Conservation (phyloP, 2,888 invertebrate species). For the Cecidostiba fungosa region DNA sequence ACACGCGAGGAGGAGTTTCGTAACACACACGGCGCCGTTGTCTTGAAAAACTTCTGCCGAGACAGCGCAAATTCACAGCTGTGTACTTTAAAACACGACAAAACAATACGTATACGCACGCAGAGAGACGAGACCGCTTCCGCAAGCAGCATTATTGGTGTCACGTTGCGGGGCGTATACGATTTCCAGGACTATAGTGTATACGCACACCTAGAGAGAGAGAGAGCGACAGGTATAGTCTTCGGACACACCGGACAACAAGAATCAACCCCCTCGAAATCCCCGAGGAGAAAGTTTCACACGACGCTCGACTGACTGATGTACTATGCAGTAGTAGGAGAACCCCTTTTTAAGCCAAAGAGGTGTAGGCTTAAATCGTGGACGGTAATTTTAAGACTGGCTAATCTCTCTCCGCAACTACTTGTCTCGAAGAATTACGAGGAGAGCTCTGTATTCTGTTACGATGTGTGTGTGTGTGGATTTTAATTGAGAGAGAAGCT, state of each 20-base stretch:
- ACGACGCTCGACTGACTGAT: constrained; percentile 24
- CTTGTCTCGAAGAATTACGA: neutral
- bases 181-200: constrained; percentile 43
- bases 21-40: neutral
- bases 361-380: neutral
- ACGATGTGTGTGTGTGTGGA: neutral
- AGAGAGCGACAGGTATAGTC: neutral
- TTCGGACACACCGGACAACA: neutral
- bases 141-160: constrained; percentile 51
- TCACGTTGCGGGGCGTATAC: constrained; percentile 51
- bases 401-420: neutral
- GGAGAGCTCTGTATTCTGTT: neutral
- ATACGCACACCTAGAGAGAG: neutral
- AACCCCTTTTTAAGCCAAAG: neutral
- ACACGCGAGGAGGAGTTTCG: neutral
- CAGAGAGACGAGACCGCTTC: constrained; percentile 29
- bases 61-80: constrained; percentile 22
- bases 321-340: neutral
- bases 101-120: neutral
- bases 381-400: neutral
- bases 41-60: neutral
- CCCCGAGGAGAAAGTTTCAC: constrained; percentile 50
- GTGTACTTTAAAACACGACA: neutral
- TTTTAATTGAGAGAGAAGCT: constrained; percentile 10
- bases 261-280: constrained; percentile 5